Percentiles rank a stretch among this genome's conserved stretches.
phyloP scores from a whole-genome alignment of 2,113 vertebrate species.

The Phainopepla nitens region DNA sequence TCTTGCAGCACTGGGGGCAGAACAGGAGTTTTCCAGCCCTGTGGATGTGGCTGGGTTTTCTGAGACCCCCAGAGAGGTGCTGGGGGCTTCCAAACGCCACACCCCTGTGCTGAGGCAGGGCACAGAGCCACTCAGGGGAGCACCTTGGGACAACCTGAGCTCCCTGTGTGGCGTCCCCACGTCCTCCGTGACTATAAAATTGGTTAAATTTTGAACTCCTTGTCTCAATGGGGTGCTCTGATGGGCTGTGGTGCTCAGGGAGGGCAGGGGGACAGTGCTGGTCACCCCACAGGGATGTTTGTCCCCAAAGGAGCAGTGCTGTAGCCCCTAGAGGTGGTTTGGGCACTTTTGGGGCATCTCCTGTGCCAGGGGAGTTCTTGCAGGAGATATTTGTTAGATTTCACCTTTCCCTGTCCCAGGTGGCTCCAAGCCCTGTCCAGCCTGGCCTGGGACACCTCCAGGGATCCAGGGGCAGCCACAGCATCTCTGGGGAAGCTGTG shows the following conservation, averaged over 20 bases:
- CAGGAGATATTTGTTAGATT: not conserved
- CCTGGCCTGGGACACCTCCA: not conserved
- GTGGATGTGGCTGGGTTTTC: rapidly evolving
- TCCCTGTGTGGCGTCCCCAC: rapidly evolving
- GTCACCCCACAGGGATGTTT: not conserved
- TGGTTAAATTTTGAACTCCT: too few relatives aligned
- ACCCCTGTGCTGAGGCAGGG: rapidly evolving
- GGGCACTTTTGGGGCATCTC: not conserved
- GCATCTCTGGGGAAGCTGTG: not conserved
- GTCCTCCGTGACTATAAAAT: not conserved
- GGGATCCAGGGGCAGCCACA: not conserved
- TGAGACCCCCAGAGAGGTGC: not conserved
- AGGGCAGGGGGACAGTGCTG: not conserved
- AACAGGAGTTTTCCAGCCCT: not conserved
- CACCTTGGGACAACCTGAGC: rapidly evolving
- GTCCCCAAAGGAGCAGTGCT: rapidly evolving
- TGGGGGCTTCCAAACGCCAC: not conserved
- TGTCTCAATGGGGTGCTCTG: not conserved
- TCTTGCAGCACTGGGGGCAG: not conserved
- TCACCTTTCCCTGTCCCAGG: too few relatives aligned
- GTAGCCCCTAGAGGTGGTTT: not conserved
- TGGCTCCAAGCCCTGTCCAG: rapidly evolving
- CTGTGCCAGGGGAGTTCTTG: not conserved
- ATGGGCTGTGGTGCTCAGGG: not conserved
- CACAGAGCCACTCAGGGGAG: rapidly evolving